phyloP scores from a whole-genome alignment of 2,113 vertebrate species.

The Pachyramphus minor region DNA sequence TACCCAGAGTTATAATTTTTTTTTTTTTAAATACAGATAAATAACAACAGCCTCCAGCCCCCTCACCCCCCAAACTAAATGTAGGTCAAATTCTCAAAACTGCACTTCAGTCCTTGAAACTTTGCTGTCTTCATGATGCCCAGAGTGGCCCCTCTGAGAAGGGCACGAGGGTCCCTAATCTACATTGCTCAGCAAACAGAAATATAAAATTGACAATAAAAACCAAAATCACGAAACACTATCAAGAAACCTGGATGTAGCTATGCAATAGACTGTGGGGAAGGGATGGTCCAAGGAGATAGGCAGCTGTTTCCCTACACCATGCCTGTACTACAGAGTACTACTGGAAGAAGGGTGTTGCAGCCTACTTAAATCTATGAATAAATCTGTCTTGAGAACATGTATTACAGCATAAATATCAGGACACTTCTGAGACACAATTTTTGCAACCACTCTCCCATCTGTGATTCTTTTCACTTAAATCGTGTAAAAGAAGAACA shows the following conservation, averaged over 20 bases:
- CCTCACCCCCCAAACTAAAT: neutral
- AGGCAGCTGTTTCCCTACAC: neutral
- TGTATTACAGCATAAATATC: neutral
- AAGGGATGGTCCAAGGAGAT: neutral
- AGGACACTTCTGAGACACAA: neutral
- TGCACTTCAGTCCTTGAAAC: neutral
- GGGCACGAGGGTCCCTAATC: neutral
- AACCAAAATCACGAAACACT: neutral
- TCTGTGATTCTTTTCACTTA: neutral
- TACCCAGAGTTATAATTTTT: neutral
- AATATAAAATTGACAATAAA: neutral
- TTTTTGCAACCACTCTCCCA: neutral
- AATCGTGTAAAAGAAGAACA: neutral
- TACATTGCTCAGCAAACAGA: neutral
- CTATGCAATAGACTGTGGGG: neutral
- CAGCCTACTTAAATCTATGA: conserved; percentile 25
- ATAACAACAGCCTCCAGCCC: neutral
- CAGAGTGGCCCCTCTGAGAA: neutral
- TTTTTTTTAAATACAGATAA: neutral
- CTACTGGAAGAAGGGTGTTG: neutral
- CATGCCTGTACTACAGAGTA: neutral
- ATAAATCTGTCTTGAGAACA: conserved; percentile 18
- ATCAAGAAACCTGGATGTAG: neutral
- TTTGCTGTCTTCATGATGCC: neutral
- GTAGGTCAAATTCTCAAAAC: neutral